Base-by-base conservation (phyloP, 1,140 invertebrate genomes). In the Drosophila ambigua region DNA sequence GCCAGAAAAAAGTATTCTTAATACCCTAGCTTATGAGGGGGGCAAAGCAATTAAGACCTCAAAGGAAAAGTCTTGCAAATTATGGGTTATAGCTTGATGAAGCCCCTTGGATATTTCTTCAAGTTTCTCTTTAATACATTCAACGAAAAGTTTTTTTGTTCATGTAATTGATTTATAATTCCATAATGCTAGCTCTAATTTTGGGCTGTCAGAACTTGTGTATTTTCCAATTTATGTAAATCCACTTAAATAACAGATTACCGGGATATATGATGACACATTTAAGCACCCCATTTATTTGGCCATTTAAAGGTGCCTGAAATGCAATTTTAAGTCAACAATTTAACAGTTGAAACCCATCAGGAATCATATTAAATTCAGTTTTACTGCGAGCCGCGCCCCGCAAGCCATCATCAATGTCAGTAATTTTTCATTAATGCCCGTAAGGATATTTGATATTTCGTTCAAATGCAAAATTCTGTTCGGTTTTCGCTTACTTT, bases 21-120 rank as follows among this genome's bases (percentile, higher is more conserved):
- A 65, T 74, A 58, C 61, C 28, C 53, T 74, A 52, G 52, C 28
- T 20, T 7, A 28, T 26, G 5, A 13, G 11, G 69, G 72, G 53
- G 44, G 67, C 58, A 69, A 69, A 69, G 65, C 67, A 69, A 69
- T 69, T 65, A 69, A 66, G 64, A 69, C 65, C 64, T 69, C 69
- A 39, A 39, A 69, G 52, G 64, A 45, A 52, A 53, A 69, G 45
- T 69, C 66, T 69, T 51, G 64, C 66, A 69, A 69, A 69, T 69
- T 50, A 69, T 69, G 68, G 66, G 51, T 58, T 69, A 50, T 51
- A 20, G 20, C 51, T 31, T 65, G 66, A 69, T 44, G 66, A 50
- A 49, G 44, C 49, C 44, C 66, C 66, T 68, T 68, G 68, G 68
- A 68, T 49, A 68, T 51, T 68, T 35, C 63, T 24, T 35, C 28